phyloP scores from a whole-genome alignment of 2,113 vertebrate genomes.

The Ictalurus punctatus region DNA sequence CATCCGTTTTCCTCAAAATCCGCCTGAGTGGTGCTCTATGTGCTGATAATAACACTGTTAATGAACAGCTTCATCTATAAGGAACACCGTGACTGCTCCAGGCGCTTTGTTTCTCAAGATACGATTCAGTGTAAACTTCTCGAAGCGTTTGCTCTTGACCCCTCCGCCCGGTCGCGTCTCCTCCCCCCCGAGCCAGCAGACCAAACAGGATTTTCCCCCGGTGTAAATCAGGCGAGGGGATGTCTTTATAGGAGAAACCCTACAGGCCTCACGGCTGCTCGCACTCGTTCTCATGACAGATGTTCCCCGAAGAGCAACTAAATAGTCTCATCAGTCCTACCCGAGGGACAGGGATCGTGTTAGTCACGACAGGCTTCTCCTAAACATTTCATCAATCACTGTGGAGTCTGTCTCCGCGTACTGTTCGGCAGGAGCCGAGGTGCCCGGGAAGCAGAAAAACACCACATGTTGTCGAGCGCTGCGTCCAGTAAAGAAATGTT shows the following conservation, averaged over 20 bases:
- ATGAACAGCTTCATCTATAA: not conserved
- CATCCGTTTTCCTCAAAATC: not conserved
- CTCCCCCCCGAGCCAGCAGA: slow-evolving; percentile 24
- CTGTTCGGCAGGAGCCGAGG: not conserved
- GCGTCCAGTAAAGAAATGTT: not conserved
- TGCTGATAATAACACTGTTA: not conserved
- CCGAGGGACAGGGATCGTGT: slow-evolving; percentile 48
- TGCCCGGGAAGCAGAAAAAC: not conserved
- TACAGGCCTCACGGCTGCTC: slow-evolving; percentile 34
- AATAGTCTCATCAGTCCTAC: slow-evolving; percentile 50
- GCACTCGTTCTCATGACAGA: slow-evolving; percentile 45
- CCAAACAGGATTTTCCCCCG: slow-evolving; percentile 25
- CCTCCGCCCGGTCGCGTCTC: not conserved
- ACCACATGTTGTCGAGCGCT: not conserved
- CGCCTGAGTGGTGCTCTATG: not conserved
- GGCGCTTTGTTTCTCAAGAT: not conserved
- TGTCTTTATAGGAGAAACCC: slow-evolving; percentile 41
- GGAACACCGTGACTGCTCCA: not conserved
- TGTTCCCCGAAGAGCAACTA: slow-evolving; percentile 49
- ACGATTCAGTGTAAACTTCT: not conserved
- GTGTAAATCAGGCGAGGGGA: slow-evolving; percentile 46
- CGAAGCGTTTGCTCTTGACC: not conserved
- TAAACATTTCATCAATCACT: slow-evolving; percentile 44
- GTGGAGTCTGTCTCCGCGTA: not conserved
- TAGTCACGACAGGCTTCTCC: slow-evolving; percentile 46